These are phyloP conservation scores for Psylliodes chrysocephalus DNA, from an alignment of 2,888 invertebrate genomes.

Conservation along the genomic window DNA sequence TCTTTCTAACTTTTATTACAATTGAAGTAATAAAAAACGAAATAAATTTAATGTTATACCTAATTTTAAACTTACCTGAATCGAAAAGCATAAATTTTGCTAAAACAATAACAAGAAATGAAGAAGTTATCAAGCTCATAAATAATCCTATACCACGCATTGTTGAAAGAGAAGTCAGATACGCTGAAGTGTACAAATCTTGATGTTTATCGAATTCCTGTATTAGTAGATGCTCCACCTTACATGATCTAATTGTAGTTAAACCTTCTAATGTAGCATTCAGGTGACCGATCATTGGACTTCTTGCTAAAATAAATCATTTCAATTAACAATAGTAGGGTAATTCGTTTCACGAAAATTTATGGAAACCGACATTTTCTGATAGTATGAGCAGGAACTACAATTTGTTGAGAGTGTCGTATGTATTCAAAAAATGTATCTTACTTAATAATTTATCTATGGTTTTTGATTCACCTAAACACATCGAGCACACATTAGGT, in stretches of 20 bases:
- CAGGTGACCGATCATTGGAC: constrained; percentile 60
- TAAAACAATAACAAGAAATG: constrained; percentile 35
- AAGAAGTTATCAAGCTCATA: constrained; percentile 25
- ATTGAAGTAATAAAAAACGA: too few relatives aligned
- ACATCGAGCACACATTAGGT: too few relatives aligned
- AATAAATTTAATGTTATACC: too few relatives aligned
- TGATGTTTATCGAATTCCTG: constrained; percentile 60
- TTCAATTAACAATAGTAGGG: too few relatives aligned
- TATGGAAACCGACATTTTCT: too few relatives aligned
- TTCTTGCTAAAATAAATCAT: constrained; percentile 58
- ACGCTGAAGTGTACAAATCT: constrained; percentile 58
- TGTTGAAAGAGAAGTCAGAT: constrained; percentile 53
- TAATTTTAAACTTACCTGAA: constrained; percentile 37
- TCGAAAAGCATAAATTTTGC: constrained; percentile 46
- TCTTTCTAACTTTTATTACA: too few relatives aligned
- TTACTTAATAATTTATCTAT: too few relatives aligned
- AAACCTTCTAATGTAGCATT: constrained; percentile 61
- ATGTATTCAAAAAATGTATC: too few relatives aligned
- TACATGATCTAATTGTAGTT: constrained; percentile 59
- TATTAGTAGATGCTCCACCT: constrained; percentile 55
- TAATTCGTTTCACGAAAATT: too few relatives aligned
- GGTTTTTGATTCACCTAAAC: too few relatives aligned
- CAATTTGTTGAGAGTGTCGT: too few relatives aligned
- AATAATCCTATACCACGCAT: constrained; percentile 57
- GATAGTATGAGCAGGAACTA: too few relatives aligned